Evolutionary conservation across 2,797 vertebrate genomes (phyloP).

Genomic region (Orestias chungarensis): DNA sequence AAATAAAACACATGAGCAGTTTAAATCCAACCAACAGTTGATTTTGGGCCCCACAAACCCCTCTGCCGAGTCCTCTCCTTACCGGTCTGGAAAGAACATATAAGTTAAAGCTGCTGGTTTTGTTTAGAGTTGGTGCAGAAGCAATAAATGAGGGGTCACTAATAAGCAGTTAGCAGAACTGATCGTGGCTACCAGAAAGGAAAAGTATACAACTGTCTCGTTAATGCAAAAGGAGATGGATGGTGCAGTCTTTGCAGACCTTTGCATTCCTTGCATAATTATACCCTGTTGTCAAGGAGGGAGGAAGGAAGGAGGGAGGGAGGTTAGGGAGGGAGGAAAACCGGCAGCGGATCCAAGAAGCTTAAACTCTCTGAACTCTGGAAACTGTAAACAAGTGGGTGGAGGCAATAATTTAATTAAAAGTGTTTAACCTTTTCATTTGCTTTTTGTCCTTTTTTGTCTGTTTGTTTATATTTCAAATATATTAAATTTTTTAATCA

Average conservation of each 20-base stretch:
- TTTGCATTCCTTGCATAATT: conserved; percentile 70
- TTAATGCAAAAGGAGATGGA: conserved; percentile 29
- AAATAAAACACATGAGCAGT: conserved; percentile 1
- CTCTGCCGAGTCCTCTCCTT: neutral
- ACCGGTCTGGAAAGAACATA: conserved; percentile 31
- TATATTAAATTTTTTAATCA: too few species aligned
- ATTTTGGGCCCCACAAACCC: conserved; percentile 1
- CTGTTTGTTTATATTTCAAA: too few species aligned
- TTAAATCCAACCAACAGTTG: conserved; percentile 7
- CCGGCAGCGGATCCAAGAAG: conserved; percentile 38
- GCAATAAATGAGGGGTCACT: neutral
- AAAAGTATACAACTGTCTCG: neutral
- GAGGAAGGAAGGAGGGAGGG: conserved; percentile 41
- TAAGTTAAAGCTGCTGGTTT: conserved; percentile 35
- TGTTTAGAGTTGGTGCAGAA: neutral
- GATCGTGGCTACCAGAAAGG: neutral
- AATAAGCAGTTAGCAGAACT: conserved; percentile 6
- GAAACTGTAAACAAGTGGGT: conserved; percentile 1
- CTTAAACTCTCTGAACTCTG: conserved; percentile 32
- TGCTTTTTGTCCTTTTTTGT: neutral
- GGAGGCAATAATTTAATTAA: neutral
- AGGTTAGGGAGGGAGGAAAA: conserved; percentile 31
- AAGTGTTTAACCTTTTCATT: neutral
- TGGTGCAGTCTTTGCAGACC: conserved; percentile 40
- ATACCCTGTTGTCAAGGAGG: conserved; percentile 57